Evolutionary conservation across 64 coral and sea anemone species (phyloP), one percentile per base, ranked within the genome.

Genomic region (Actinia equina): DNA sequence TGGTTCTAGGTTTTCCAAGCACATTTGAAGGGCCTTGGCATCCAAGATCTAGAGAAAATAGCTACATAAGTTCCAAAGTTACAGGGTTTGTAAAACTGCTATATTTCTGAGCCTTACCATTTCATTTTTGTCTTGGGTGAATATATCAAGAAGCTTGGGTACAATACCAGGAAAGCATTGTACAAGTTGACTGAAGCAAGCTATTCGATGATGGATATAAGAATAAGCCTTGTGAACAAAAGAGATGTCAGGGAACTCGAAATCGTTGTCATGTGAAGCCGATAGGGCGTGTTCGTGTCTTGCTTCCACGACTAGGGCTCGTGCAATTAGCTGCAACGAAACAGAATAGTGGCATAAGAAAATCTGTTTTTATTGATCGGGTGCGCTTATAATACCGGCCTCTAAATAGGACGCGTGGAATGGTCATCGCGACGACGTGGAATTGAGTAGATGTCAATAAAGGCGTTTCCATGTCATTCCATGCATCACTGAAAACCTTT

Each of bases 121-220:
- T 64, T 91, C 89, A 9, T 27, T 27, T 77, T 91, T 55, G 18
- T 79, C 55, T 76, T 20, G 83, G 19, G 83, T 59, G 61, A 86
- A 79, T 37, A 52, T 55, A 44, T 86, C 45, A 30, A 46, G 56
- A 59, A 91, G 89, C 7, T 59, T 12, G 19, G 52, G 84, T 20
- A 91, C 83, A 86, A 86, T 91, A 54, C 55, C 53, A 61, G 83
- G 83, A 25, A 86, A 54, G 45, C 67, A 53, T 44, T 59, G 53
- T 15, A 91, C 83, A 42, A 91, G 82, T 45, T 86, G 89, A 43
- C 83, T 85, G 43, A 91, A 85, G 83, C 60, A 78, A 43, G 70
- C 17, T 43, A 91, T 63, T 4, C 89, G 83, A 58, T 91, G 74
- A 18, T 91, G 83, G 26, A 91, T 80, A n/a, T 6, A 42, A 7